Conservation (phyloP, 2,888 invertebrate species). For the Conops quadrifasciatus region DNA sequence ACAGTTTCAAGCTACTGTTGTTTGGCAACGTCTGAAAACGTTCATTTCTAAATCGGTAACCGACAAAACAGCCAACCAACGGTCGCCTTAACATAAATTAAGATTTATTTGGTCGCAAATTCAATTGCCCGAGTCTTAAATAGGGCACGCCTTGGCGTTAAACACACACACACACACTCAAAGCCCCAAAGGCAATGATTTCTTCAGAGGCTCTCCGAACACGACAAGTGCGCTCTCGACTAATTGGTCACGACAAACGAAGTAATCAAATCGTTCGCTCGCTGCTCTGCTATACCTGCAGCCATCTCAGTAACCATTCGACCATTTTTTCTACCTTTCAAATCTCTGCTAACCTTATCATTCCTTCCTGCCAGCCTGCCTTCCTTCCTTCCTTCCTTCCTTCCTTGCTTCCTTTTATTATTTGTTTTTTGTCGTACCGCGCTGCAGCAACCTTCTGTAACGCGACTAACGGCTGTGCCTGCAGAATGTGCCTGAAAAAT, state of each 20-base stretch:
- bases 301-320: too few species aligned
- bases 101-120: constrained; percentile 28
- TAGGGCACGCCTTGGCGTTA: constrained; percentile 14
- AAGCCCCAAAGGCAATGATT: not conserved
- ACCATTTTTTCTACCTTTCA: too few species aligned
- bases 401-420: not conserved
- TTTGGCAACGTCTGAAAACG: too few species aligned
- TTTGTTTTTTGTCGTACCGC: not conserved
- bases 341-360: not conserved
- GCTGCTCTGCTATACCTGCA: too few species aligned
- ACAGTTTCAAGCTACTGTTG: too few species aligned
- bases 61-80: not conserved
- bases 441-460: not conserved
- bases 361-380: not conserved
- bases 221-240: constrained; percentile 34
- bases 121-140: constrained; percentile 23
- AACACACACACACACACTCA: too few species aligned
- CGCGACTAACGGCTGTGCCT: constrained; percentile 4
- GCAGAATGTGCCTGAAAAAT: too few species aligned
- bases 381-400: constrained; percentile 5
- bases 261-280: constrained; percentile 12
- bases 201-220: constrained; percentile 15
- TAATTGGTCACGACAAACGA: constrained; percentile 36
- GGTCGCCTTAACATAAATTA: constrained; percentile 16
- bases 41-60: too few species aligned